Percentiles rank a stretch among this genome's conserved stretches.
Evolutionary conservation across 2,888 invertebrate species (phyloP).

Genomic region (Azorinus chamasolen): DNA sequence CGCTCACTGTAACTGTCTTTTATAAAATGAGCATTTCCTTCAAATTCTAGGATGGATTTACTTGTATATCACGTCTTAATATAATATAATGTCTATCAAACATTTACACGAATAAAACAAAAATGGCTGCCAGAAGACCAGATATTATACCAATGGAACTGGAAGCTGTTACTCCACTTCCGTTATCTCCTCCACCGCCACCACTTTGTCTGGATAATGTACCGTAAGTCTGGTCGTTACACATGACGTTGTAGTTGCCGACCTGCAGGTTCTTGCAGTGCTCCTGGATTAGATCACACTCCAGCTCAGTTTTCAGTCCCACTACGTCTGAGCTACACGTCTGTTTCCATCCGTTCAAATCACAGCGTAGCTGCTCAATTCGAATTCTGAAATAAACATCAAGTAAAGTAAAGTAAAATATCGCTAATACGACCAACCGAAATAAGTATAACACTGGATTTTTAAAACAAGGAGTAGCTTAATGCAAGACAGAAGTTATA

Average conservation of each 20-base stretch:
- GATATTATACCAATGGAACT: conserved; percentile 29
- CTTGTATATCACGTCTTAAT: too few relatives aligned
- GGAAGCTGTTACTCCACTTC: conserved; percentile 26
- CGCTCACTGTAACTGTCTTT: too few relatives aligned
- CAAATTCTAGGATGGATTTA: too few relatives aligned
- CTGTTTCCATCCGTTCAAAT: conserved; percentile 63
- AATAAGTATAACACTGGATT: too few relatives aligned
- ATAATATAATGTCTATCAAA: too few relatives aligned
- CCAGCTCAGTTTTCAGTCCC: conserved; percentile 69
- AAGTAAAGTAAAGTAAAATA: neutral
- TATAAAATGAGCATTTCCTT: too few relatives aligned
- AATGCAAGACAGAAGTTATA: too few relatives aligned
- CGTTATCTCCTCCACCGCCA: conserved; percentile 11
- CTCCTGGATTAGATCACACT: conserved; percentile 67
- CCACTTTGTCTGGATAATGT: conserved; percentile 20
- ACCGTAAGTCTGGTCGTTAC: conserved; percentile 64
- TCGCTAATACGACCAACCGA: too few relatives aligned
- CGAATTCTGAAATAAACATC: conserved; percentile 58
- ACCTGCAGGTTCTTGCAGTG: conserved; percentile 67
- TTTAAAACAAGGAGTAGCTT: too few relatives aligned
- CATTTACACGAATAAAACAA: too few relatives aligned
- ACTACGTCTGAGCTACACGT: conserved; percentile 54
- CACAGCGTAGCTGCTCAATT: conserved; percentile 68
- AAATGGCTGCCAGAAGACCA: too few relatives aligned
- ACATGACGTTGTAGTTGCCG: conserved; percentile 56